Conservation (phyloP, 2,113 vertebrate species). For the Merops nubicus region DNA sequence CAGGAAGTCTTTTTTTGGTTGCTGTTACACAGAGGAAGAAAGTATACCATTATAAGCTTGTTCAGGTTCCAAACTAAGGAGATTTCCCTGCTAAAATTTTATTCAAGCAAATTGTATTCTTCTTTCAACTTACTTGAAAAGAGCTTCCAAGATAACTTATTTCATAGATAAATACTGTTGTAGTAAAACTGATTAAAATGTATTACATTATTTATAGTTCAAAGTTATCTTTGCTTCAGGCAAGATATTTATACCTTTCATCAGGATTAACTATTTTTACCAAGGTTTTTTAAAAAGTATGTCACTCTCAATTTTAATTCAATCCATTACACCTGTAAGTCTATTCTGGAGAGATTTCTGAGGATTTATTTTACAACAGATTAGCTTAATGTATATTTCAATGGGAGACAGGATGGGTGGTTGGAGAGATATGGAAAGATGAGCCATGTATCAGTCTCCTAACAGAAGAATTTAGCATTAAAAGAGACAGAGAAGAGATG, state of each 20-base stretch:
- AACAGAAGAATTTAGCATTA: background rate
- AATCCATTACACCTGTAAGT: conserved; percentile 6
- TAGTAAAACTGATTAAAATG: conserved; percentile 46
- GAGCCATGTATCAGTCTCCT: background rate
- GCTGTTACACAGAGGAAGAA: background rate
- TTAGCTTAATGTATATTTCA: conserved; percentile 3
- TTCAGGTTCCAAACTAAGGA: background rate
- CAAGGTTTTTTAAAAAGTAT: background rate
- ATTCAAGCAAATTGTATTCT: background rate
- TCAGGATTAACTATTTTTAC: conserved; percentile 40
- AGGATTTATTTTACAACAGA: conserved; percentile 36
- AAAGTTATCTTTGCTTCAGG: conserved; percentile 31
- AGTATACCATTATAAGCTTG: background rate
- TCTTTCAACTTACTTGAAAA: conserved; percentile 22
- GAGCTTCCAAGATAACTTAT: background rate
- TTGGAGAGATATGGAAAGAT: background rate
- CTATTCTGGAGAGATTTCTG: conserved; percentile 11
- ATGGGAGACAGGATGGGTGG: background rate
- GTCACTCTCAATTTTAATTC: background rate
- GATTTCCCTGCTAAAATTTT: background rate
- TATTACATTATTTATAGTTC: conserved; percentile 34
- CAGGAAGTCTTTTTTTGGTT: background rate
- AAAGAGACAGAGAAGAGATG: background rate
- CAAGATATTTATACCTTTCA: conserved; percentile 24
- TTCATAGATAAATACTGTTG: conserved; percentile 8